Percentiles rank a stretch among this genome's conserved stretches.
These are phyloP conservation scores for Dendroctonus valens DNA, from an alignment of 1,140 invertebrate species.

Conservation along the genomic window DNA sequence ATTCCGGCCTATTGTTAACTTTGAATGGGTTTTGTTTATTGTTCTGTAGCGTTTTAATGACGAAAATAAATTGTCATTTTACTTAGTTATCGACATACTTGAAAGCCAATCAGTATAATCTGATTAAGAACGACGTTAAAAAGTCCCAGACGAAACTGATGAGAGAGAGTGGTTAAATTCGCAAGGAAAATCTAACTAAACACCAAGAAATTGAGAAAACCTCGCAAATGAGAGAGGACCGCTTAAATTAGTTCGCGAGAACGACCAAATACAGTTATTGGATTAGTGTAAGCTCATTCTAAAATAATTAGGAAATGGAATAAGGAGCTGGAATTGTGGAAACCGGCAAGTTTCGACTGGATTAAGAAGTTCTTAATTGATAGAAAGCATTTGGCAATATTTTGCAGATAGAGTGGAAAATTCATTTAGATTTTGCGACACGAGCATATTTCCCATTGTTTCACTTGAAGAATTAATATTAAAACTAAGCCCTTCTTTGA, in stretches of 20 bases:
- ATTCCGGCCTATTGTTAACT: no score
- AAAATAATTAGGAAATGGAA: slow-evolving; percentile 29
- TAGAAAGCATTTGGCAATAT: not conserved
- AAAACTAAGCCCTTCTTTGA: no score
- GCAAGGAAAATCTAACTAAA: slow-evolving; percentile 12
- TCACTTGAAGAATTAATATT: no score
- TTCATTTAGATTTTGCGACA: no score
- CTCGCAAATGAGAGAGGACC: slow-evolving; percentile 18
- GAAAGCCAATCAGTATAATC: no score
- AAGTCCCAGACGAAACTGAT: not conserved
- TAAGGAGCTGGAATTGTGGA: slow-evolving; percentile 20
- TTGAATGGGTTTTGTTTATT: no score
- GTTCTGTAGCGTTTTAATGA: no score
- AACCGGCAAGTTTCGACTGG: slow-evolving; percentile 1
- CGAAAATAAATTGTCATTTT: no score
- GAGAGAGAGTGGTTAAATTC: slow-evolving; percentile 15
- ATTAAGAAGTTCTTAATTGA: not conserved
- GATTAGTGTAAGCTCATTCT: slow-evolving; percentile 29
- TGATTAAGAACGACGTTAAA: no score
- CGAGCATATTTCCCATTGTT: no score
- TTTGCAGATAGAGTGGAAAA: no score
- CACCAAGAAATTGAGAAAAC: slow-evolving; percentile 19
- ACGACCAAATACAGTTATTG: slow-evolving; percentile 27
- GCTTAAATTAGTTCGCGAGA: slow-evolving; percentile 27
- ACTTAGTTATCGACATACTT: no score